phyloP scores from a whole-genome alignment of 2,113 vertebrate genomes.

The Zosterops hypoxanthus region DNA sequence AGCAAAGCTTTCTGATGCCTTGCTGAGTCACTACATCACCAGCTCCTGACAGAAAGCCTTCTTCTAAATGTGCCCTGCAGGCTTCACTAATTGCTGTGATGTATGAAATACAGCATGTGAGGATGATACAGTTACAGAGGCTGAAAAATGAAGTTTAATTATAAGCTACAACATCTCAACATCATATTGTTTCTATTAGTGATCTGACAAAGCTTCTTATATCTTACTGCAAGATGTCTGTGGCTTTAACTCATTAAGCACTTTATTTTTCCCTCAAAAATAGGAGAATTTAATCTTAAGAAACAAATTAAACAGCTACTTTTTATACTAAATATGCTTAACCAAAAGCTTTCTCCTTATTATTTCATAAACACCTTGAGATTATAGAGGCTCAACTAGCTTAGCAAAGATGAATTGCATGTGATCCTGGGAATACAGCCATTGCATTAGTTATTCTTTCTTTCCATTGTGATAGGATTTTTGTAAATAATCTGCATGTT shows the following conservation, averaged over 20 bases:
- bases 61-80: neutral
- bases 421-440: conserved; percentile 28
- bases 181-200: neutral
- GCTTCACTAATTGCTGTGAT: conserved; percentile 6
- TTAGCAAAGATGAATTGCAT: conserved; percentile 19
- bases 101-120: neutral
- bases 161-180: neutral
- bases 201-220: neutral
- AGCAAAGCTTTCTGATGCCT: conserved; percentile 3
- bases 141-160: conserved; percentile 7
- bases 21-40: conserved; percentile 46
- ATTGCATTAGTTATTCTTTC: conserved; percentile 15
- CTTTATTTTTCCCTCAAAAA: neutral
- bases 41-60: neutral
- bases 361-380: conserved; percentile 41
- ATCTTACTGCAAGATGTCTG: neutral
- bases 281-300: neutral
- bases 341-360: neutral
- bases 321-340: conserved; percentile 36
- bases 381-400: conserved; percentile 29
- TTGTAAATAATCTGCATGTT: conserved; percentile 46
- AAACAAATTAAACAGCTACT: neutral
- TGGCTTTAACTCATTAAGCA: neutral
- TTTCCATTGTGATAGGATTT: neutral
- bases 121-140: neutral